phyloP scores from a whole-genome alignment of 2,113 vertebrate genomes.

The zebrafish (Danio rerio) region GRCz12tu NC_133178.1:27725501-27726000 shows the following conservation, averaged over 20 bases:
- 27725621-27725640: background rate
- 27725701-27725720: conserved; percentile 55
- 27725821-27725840: too few relatives aligned
- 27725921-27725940: too few relatives aligned
- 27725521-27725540: background rate
- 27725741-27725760: conserved; percentile 10
- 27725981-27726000: too few relatives aligned
- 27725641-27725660: background rate
- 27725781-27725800: too few relatives aligned
- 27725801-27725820: too few relatives aligned
- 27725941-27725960: too few relatives aligned
- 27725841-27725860: too few relatives aligned
- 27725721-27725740: conserved; percentile 28
- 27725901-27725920: too few relatives aligned
- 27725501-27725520: conserved; percentile 12
- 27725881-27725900: too few relatives aligned
- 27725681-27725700: conserved; percentile 53
- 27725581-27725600: conserved; percentile 14
- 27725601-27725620: conserved; percentile 4
- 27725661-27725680: conserved; percentile 45
- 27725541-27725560: conserved; percentile 1
- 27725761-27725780: background rate
- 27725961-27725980: too few relatives aligned
- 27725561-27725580: conserved; percentile 17
- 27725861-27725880: too few relatives aligned